Evolutionary conservation across 2,888 invertebrate species (phyloP).

Genomic region (Chromoteleia sp.): DNA sequence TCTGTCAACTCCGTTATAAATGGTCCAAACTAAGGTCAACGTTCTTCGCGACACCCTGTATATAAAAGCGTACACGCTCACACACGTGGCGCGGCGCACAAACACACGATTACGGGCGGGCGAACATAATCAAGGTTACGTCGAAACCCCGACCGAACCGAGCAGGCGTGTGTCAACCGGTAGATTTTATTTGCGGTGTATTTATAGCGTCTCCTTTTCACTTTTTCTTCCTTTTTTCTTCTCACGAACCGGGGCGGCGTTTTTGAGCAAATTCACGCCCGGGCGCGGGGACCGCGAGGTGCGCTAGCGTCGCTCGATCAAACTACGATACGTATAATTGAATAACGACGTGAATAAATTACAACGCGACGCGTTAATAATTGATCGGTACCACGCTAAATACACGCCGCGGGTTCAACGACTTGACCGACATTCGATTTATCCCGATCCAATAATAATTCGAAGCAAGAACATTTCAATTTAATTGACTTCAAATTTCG

Average conservation of each 20-base stretch:
- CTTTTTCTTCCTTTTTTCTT: not conserved
- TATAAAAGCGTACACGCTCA: slow-evolving; percentile 5
- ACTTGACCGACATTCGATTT: slow-evolving; percentile 14
- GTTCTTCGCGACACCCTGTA: slow-evolving; percentile 51
- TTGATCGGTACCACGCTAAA: not conserved
- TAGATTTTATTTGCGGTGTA: slow-evolving; percentile 45
- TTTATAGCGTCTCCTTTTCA: slow-evolving; percentile 35
- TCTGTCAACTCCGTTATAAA: slow-evolving; percentile 43
- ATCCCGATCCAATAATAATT: too few species aligned
- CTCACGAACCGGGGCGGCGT: not conserved
- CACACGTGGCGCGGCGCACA: slow-evolving; percentile 38
- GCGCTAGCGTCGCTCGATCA: not conserved
- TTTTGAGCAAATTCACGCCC: not conserved
- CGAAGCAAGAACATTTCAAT: too few species aligned
- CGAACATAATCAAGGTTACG: slow-evolving; percentile 50
- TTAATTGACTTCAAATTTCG: too few species aligned
- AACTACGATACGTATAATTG: slow-evolving; percentile 9
- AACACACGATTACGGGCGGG: slow-evolving; percentile 25
- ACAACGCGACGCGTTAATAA: not conserved
- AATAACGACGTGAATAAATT: slow-evolving; percentile 17
- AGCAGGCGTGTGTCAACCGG: slow-evolving; percentile 6
- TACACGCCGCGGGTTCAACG: slow-evolving; percentile 8
- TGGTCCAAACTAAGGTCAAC: slow-evolving; percentile 44
- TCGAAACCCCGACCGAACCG: slow-evolving; percentile 23
- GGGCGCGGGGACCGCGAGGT: not conserved